Evolutionary conservation across 2,797 vertebrate genomes (phyloP).

Genomic region (Melanotaenia boesemani): DNA sequence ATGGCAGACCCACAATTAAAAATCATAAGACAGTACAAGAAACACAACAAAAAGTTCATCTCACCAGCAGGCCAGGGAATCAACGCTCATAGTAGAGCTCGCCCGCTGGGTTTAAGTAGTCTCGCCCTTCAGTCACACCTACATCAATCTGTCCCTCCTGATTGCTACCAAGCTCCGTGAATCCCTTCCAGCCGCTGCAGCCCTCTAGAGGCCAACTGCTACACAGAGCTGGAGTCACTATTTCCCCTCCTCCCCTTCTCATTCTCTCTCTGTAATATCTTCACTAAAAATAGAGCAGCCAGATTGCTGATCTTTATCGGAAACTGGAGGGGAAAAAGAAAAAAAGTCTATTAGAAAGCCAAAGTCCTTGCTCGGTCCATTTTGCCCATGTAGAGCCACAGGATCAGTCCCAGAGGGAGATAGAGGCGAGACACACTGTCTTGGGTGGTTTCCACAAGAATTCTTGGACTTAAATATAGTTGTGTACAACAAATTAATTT

Average conservation of each 20-base stretch:
- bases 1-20: no score
- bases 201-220: no score
- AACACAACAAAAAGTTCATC: no score
- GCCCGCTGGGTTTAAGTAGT: no score
- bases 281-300: slow-evolving; percentile 68
- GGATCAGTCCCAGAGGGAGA: slow-evolving; percentile 28
- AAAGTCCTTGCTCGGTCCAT: slow-evolving; percentile 45
- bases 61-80: no score
- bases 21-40: no score
- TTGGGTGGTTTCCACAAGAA: slow-evolving; percentile 23
- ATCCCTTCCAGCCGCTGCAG: no score
- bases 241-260: neutral
- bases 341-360: slow-evolving; percentile 29
- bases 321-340: slow-evolving; percentile 42
- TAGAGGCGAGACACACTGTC: slow-evolving; percentile 29
- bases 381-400: slow-evolving; percentile 19
- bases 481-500: no score
- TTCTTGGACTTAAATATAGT: neutral
- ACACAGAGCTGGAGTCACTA: neutral
- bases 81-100: no score
- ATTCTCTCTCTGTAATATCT: slow-evolving; percentile 33
- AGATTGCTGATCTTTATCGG: slow-evolving; percentile 75
- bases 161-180: no score
- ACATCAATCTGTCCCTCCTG: no score
- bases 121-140: no score